Evolutionary conservation across 2,113 vertebrate species (phyloP), one percentile per base, ranked within the genome.

Genomic region (Neolamprologus devosi): DNA sequence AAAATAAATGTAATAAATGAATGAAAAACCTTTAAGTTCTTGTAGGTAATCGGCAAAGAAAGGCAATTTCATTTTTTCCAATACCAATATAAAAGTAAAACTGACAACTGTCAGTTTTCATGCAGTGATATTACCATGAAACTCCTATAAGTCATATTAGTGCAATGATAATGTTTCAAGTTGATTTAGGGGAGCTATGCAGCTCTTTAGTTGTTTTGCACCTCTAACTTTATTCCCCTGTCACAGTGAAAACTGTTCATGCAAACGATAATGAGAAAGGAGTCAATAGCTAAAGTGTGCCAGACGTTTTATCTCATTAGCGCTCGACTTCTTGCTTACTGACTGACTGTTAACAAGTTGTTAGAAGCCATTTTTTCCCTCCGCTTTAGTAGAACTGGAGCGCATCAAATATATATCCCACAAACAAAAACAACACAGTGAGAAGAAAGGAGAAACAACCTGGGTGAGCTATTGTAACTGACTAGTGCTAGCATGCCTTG

Each of bases 51-150:
- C 9, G 0, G 26, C 23, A 75, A 49, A 11, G 16, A n/a, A 30
- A 78, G 68, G 40, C 40, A 5, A 78, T 2, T 78, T 3, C 1
- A 19, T 30, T 30, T 49, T 8, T 78, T 13, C 16, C 16, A 47
- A 5, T 26, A 73, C 23, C 40, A 75, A 3, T 12, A 47, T 28
- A 47, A 19, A 17, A 47, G 23, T 28, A 75, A 28, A 75, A 19
- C n/a, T 70, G 13, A 16, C 1, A 0, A 49, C 68, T 7, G 23
- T 47, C 14, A 75, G 23, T 75, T 19, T 30, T 47, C 40, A 19
- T 8, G 16, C 40, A 10, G 0, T 0, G 23, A 45, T 28, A 40
- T 2, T 40, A 57, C 0, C 8, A 10, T 19, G 16, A 49, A 78
- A 30, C 42, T 17, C 26, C 16, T 30, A 0, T 17, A 19, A 42